These are phyloP conservation scores for Opisthograptis luteolata DNA, from an alignment of 2,888 invertebrate species.

Conservation along the genomic window DNA sequence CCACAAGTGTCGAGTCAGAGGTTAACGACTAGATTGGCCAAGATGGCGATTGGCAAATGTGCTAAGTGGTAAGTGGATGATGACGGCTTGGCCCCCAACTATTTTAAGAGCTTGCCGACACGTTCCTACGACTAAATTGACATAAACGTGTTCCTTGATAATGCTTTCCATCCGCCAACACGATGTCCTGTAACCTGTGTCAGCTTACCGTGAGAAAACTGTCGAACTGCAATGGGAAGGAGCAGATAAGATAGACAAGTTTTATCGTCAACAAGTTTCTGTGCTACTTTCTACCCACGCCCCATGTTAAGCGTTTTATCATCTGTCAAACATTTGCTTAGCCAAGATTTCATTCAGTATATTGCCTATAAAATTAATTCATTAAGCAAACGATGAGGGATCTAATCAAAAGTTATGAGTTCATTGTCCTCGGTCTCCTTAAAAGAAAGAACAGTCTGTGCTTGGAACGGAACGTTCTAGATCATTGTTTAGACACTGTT, in stretches of 20 bases:
- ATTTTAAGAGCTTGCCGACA: conserved; percentile 48
- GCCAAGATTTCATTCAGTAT: conserved; percentile 63
- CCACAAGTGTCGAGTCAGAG: conserved; percentile 51
- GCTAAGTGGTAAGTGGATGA: conserved; percentile 81
- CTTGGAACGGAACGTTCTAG: conserved; percentile 13
- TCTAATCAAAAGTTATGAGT: conserved; percentile 41
- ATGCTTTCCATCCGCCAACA: conserved; percentile 14
- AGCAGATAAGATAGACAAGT: conserved; percentile 58
- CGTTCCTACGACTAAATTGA: conserved; percentile 15
- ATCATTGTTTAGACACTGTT: conserved; percentile 59
- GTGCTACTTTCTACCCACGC: conserved; percentile 63
- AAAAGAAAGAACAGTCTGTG: conserved; percentile 28
- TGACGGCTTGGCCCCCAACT: conserved; percentile 59
- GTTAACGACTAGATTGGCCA: conserved; percentile 79
- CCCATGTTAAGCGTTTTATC: conserved; percentile 61
- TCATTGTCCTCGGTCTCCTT: conserved; percentile 26
- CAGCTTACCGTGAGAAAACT: conserved; percentile 45
- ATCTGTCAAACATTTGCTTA: conserved; percentile 69
- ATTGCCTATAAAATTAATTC: conserved; percentile 46
- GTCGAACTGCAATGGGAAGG: conserved; percentile 41
- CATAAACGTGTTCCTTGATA: conserved; percentile 31
- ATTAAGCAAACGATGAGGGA: conserved; percentile 45
- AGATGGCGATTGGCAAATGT: conserved; percentile 74
- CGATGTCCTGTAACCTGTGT: conserved; percentile 8
- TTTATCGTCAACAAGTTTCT: conserved; percentile 57